These are phyloP conservation scores for Bombus terrestris DNA, from an alignment of 1,140 invertebrate species.

Conservation along the genomic window DNA sequence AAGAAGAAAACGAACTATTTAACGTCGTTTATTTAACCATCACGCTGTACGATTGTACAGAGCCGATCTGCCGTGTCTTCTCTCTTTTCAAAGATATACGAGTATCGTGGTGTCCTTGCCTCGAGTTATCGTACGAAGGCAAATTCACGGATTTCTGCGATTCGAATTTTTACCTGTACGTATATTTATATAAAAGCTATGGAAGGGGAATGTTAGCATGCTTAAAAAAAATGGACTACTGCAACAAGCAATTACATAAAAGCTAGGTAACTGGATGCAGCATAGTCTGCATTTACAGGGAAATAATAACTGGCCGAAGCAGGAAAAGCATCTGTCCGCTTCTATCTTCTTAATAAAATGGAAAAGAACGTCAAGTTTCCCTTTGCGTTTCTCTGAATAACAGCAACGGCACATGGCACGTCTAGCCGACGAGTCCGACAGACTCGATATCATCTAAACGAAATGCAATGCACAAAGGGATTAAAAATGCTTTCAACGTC, in stretches of 20 bases:
- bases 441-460: slow-evolving; percentile 11
- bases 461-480: not conserved
- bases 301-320: slow-evolving; percentile 13
- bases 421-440: not conserved
- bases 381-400: slow-evolving; percentile 6
- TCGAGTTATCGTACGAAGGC: not conserved
- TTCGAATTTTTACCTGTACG: too few relatives aligned
- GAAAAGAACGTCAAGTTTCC: not conserved
- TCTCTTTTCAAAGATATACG: not conserved
- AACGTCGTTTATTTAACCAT: not conserved
- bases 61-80: not conserved
- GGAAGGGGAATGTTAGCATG: too few relatives aligned
- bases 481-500: slow-evolving; percentile 33
- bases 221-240: not conserved
- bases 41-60: not conserved
- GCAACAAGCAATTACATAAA: too few relatives aligned
- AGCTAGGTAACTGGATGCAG: not conserved
- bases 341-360: slow-evolving; percentile 12
- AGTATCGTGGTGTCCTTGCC: not conserved
- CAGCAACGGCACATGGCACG: not conserved
- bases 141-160: not conserved
- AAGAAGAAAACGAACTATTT: not conserved
- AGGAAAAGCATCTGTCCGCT: not conserved
- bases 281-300: not conserved
- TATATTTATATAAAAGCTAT: too few relatives aligned